phyloP scores from a whole-genome alignment of 2,888 invertebrate genomes.

The Himalopsyche anomala region DNA sequence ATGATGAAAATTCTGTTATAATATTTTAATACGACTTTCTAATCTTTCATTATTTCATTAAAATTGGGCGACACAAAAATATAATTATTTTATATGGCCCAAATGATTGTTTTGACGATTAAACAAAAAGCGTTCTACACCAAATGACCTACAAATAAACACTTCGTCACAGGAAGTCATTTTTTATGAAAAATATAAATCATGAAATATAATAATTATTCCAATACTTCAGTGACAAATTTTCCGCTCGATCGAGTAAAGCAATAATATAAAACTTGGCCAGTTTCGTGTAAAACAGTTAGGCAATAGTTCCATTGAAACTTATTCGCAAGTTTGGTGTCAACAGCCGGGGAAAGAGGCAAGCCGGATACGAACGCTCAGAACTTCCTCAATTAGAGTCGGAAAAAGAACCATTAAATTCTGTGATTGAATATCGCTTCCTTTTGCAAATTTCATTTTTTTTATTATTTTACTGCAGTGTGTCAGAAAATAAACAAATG shows the following conservation, averaged over 20 bases:
- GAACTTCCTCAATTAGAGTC: not conserved
- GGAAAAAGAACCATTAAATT: not conserved
- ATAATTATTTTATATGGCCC: too few species aligned
- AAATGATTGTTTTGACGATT: too few species aligned
- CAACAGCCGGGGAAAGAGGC: not conserved
- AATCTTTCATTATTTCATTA: too few species aligned
- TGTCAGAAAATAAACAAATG: too few species aligned
- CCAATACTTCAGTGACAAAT: not conserved
- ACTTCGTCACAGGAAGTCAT: not conserved
- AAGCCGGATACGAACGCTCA: conserved; percentile 4
- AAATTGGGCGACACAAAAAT: too few species aligned
- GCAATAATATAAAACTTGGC: not conserved
- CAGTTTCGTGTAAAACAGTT: not conserved
- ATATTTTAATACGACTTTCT: too few species aligned
- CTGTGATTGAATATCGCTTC: too few species aligned
- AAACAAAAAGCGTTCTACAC: too few species aligned
- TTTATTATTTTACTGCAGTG: too few species aligned
- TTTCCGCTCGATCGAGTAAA: not conserved
- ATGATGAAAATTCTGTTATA: too few species aligned
- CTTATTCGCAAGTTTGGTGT: conserved; percentile 11
- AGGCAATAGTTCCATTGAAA: conserved; percentile 12
- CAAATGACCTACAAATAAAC: too few species aligned
- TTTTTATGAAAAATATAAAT: not conserved
- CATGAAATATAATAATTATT: not conserved
- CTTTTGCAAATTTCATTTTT: too few species aligned